A percentile compares a stretch with the other conserved stretches of the same genome.
Evolutionary conservation across 2,113 vertebrate species (phyloP).

Genomic region (Syrmaticus mikado): DNA sequence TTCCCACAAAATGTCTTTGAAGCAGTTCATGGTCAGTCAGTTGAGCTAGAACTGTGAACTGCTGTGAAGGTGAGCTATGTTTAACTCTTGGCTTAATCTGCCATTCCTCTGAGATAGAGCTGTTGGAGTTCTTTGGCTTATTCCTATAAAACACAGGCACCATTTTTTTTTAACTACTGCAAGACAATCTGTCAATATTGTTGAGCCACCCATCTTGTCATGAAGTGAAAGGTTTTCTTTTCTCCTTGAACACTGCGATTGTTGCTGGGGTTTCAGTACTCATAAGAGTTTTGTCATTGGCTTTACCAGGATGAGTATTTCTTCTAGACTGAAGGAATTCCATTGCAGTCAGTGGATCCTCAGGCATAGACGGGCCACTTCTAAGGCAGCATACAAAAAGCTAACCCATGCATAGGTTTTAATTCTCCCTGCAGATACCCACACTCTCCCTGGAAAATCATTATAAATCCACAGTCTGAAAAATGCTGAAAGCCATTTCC

Average conservation of each 20-base stretch:
- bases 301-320: conserved; percentile 12
- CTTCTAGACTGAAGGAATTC: neutral
- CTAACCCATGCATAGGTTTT: neutral
- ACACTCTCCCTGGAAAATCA: neutral
- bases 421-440: neutral
- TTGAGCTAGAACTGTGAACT: neutral
- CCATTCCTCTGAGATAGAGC: neutral
- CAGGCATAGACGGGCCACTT: neutral
- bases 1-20: conserved; percentile 19
- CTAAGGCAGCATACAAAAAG: neutral
- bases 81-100: conserved; percentile 22
- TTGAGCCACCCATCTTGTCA: neutral
- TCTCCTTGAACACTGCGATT: neutral
- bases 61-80: neutral
- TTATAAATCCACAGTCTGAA: neutral
- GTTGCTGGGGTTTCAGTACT: conserved; percentile 55
- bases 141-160: conserved; percentile 12
- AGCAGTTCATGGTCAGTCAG: neutral
- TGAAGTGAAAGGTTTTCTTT: conserved; percentile 39
- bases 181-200: conserved; percentile 5
- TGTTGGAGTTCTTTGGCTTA: neutral
- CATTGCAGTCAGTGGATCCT: neutral
- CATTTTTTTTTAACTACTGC: neutral
- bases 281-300: neutral
- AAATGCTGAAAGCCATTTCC: neutral